Evolutionary conservation across 2,113 vertebrate species (phyloP).

Genomic region (Bubo bubo): DNA sequence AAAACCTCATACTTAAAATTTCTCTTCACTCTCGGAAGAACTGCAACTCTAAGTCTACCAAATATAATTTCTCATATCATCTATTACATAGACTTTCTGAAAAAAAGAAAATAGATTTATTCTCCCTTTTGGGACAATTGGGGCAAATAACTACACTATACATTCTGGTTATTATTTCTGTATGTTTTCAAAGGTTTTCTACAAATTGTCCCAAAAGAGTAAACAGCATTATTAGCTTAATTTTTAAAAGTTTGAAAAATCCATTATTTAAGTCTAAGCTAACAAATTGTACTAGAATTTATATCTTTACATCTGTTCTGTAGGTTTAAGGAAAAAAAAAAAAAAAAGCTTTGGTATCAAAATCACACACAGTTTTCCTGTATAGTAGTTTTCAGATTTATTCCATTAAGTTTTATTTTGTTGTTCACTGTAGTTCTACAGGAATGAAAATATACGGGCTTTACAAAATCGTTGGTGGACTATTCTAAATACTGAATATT

Average conservation of each 20-base stretch:
- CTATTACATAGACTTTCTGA: neutral
- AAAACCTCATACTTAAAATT: neutral
- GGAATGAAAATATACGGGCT: neutral
- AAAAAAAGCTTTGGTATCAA: neutral
- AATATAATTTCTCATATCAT: neutral
- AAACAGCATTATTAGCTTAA: neutral
- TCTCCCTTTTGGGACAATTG: neutral
- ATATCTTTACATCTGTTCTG: neutral
- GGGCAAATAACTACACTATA: neutral
- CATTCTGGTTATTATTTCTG: conserved; percentile 29
- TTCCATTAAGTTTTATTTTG: neutral
- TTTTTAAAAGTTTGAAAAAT: conserved; percentile 32
- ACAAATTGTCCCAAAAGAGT: neutral
- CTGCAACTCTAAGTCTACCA: neutral
- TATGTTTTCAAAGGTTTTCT: conserved; percentile 24
- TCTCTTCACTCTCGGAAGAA: neutral
- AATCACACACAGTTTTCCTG: neutral
- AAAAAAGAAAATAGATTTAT: neutral
- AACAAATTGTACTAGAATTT: neutral
- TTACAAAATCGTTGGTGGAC: neutral
- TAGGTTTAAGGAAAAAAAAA: neutral
- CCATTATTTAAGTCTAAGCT: neutral
- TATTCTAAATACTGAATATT: neutral
- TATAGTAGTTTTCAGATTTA: neutral
- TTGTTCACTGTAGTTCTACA: neutral